Percentiles rank a stretch among this genome's conserved stretches.
Conservation (phyloP, 1,140 invertebrate species). For the Drosophila arizonae region DNA sequence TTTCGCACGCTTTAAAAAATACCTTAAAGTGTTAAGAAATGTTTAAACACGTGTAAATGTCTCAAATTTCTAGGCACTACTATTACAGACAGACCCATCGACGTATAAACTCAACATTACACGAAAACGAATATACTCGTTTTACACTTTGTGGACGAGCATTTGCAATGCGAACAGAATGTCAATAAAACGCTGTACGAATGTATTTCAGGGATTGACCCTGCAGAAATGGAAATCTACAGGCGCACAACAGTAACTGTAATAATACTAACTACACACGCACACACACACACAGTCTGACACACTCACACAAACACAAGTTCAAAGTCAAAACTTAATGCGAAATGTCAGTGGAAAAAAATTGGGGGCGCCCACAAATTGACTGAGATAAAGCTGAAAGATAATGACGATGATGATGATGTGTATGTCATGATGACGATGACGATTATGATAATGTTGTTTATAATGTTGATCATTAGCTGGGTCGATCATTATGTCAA, state of each 20-base stretch:
- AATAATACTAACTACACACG: constrained; percentile 14
- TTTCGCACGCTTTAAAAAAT: too few species aligned
- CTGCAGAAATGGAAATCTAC: constrained; percentile 60
- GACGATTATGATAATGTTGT: constrained; percentile 24
- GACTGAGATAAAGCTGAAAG: constrained; percentile 12
- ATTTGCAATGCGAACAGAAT: neutral
- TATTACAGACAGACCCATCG: too few species aligned
- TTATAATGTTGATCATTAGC: constrained; percentile 34
- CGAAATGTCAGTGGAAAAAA: constrained; percentile 22
- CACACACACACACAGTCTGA: neutral
- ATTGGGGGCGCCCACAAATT: constrained; percentile 48
- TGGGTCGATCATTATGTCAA: constrained; percentile 65
- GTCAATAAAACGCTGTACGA: constrained; percentile 34
- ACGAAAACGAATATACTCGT: too few species aligned
- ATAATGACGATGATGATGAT: neutral
- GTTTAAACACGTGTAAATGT: too few species aligned
- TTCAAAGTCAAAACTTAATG: constrained; percentile 70
- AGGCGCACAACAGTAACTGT: constrained; percentile 5
- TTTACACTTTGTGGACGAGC: too few species aligned
- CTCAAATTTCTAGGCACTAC: too few species aligned
- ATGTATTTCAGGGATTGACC: constrained; percentile 19
- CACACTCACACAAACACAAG: constrained; percentile 43
- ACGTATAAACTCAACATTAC: too few species aligned
- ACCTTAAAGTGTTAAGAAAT: too few species aligned
- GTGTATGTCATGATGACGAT: neutral